These are phyloP conservation scores for Sylvicapra grimmia DNA, from an alignment of 2,113 vertebrate genomes.

Conservation along the genomic window DNA sequence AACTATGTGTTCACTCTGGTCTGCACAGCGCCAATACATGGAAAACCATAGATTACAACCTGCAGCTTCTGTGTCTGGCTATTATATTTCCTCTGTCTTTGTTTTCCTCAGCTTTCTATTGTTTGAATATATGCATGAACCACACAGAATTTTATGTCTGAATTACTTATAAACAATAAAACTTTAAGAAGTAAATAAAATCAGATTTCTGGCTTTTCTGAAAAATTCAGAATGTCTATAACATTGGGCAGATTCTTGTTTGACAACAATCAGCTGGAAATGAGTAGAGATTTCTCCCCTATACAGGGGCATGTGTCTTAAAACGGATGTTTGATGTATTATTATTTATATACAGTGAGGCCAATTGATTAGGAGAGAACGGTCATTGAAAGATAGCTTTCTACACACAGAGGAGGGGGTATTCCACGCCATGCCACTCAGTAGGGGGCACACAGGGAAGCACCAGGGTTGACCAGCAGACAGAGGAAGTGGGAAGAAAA, in stretches of 20 bases:
- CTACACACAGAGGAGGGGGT: background rate
- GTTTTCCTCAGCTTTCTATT: background rate
- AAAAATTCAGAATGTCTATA: background rate
- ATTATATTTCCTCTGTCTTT: background rate
- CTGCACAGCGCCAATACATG: background rate
- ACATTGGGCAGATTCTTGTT: background rate
- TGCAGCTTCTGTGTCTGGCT: background rate
- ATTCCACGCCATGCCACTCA: too few relatives aligned
- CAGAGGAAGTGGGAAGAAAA: background rate
- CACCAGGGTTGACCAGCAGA: background rate
- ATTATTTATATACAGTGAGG: background rate
- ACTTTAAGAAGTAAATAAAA: background rate
- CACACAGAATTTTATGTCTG: background rate
- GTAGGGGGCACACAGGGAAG: fast-evolving
- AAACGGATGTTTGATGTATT: background rate
- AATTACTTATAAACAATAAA: background rate
- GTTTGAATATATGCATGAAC: background rate
- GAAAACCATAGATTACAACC: background rate
- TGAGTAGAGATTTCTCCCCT: background rate
- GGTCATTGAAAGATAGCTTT: background rate
- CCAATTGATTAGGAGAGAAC: background rate
- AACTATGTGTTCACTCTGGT: background rate
- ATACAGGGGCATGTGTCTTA: background rate
- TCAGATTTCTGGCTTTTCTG: background rate
- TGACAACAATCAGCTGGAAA: background rate